Evolutionary conservation across 2,888 invertebrate genomes (phyloP).

Genomic region (Eupithecia subumbrata): DNA sequence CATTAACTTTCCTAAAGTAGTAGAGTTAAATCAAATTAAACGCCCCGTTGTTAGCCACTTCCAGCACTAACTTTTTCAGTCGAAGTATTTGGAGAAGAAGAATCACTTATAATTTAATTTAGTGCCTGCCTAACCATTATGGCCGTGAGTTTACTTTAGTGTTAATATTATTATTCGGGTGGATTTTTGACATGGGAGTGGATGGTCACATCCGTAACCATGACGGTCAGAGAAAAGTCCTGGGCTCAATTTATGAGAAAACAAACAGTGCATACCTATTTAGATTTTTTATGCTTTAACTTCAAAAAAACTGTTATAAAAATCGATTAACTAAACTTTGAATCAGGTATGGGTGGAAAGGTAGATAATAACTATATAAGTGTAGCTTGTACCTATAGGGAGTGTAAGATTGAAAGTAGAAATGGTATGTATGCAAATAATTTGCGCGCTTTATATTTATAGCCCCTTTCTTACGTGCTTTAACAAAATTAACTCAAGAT

Average conservation of each 20-base stretch:
- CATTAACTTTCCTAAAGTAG: slow-evolving; percentile 7
- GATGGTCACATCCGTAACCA: too few relatives aligned
- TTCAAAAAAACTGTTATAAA: not conserved
- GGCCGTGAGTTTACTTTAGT: not conserved
- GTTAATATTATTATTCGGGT: too few relatives aligned
- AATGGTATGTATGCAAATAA: not conserved
- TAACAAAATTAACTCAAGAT: not conserved
- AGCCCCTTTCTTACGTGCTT: not conserved
- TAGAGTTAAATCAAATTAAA: slow-evolving; percentile 4
- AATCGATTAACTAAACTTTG: not conserved
- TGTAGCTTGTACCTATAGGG: too few relatives aligned
- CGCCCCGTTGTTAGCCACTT: slow-evolving; percentile 8
- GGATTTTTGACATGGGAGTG: too few relatives aligned
- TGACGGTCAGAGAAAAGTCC: too few relatives aligned
- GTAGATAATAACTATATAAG: too few relatives aligned
- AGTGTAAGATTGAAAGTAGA: not conserved
- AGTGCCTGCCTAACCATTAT: not conserved
- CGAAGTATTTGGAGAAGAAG: not conserved
- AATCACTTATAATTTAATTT: not conserved
- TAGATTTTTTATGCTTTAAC: not conserved
- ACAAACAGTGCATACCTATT: too few relatives aligned
- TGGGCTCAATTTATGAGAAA: too few relatives aligned
- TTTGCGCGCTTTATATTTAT: not conserved
- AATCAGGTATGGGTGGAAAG: too few relatives aligned
- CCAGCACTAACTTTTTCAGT: not conserved